Evolutionary conservation across 2,113 vertebrate genomes (phyloP).

Genomic region (Mus spicilegus): DNA sequence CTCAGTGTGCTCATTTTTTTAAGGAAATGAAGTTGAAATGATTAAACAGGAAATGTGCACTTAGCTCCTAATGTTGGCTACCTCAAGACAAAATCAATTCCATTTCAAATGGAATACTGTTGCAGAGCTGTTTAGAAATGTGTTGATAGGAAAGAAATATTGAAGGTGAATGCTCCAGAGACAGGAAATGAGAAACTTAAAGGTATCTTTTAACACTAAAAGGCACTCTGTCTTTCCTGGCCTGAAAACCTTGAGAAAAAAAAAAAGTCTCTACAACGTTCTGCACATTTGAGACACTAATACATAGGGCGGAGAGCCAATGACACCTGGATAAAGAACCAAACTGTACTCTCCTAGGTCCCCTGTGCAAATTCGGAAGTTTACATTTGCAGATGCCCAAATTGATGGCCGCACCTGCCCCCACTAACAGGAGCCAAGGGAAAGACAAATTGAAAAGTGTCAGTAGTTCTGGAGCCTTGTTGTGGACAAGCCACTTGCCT

Average conservation of each 20-base stretch:
- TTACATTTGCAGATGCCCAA: conserved; percentile 26
- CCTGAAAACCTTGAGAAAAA: conserved; percentile 62
- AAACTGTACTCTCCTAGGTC: conserved; percentile 30
- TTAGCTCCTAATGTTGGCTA: conserved; percentile 78
- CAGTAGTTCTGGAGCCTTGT: neutral
- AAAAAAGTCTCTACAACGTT: conserved; percentile 64
- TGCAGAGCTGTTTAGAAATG: conserved; percentile 76
- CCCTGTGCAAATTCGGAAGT: conserved; percentile 37
- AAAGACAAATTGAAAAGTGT: neutral
- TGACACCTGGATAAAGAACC: conserved; percentile 28
- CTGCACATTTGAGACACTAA: conserved; percentile 57
- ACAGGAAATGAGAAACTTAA: conserved; percentile 79
- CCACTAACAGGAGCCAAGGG: neutral
- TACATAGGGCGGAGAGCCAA: conserved; percentile 43
- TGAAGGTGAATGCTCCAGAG: conserved; percentile 71
- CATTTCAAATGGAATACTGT: conserved; percentile 75
- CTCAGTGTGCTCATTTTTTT: conserved; percentile 66
- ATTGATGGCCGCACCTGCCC: neutral
- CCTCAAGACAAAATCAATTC: conserved; percentile 82
- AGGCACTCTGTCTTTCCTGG: conserved; percentile 68
- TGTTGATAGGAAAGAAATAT: conserved; percentile 79
- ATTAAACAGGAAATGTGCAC: conserved; percentile 81
- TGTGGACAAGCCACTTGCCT: neutral
- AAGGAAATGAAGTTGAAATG: conserved; percentile 77
- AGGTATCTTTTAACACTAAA: conserved; percentile 72